Conservation (phyloP, 2,113 vertebrate species). For the Phaethornis superciliosus region DNA sequence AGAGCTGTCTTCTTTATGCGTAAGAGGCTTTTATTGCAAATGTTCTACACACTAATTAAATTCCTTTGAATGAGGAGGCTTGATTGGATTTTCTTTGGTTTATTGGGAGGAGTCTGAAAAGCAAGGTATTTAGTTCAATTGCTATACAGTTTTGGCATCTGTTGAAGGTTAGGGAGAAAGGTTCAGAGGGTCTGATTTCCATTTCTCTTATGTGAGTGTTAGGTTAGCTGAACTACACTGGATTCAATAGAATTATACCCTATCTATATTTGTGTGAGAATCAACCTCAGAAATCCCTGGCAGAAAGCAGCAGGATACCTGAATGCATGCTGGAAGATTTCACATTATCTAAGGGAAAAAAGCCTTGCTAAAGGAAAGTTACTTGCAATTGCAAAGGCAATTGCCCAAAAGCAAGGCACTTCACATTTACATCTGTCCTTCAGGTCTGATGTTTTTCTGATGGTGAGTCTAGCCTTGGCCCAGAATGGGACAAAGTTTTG, state of each 20-base stretch:
- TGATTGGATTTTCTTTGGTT: slow-evolving; percentile 49
- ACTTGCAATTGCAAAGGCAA: background rate
- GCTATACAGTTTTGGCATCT: slow-evolving; percentile 45
- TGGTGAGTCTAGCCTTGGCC: background rate
- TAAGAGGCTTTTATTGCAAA: slow-evolving; percentile 61
- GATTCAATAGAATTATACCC: background rate
- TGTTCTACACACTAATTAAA: slow-evolving; percentile 63
- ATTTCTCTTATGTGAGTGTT: background rate
- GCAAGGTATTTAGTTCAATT: slow-evolving; percentile 47
- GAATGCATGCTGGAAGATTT: background rate
- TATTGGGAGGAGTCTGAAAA: slow-evolving; percentile 41
- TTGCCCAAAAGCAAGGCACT: background rate
- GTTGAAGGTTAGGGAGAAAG: slow-evolving; percentile 2
- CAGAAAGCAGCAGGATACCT: slow-evolving; percentile 26
- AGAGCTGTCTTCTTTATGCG: slow-evolving; percentile 42
- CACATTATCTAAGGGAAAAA: background rate
- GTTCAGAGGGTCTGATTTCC: background rate
- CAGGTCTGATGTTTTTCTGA: background rate
- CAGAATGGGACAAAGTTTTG: background rate
- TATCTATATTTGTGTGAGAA: slow-evolving; percentile 2
- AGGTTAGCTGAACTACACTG: background rate
- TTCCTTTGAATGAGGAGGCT: slow-evolving; percentile 37
- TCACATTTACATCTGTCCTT: background rate
- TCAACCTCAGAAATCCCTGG: background rate
- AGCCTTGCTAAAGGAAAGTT: background rate